Conservation (phyloP, 2,797 vertebrate species). For the Scleropages formosus region DNA sequence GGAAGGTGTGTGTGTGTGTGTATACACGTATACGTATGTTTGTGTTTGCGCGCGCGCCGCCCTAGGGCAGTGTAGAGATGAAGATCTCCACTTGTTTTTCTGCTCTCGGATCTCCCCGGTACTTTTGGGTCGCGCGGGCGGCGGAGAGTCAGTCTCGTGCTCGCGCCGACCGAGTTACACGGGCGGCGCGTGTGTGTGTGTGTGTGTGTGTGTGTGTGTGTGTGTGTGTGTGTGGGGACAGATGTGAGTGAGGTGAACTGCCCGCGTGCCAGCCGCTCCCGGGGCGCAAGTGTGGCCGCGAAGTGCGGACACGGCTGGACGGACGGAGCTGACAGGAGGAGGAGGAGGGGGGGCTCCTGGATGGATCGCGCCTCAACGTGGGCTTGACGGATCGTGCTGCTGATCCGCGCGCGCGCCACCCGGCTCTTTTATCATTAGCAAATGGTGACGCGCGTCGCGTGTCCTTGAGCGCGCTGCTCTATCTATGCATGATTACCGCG, state of each 20-base stretch:
- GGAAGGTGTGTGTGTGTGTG: conserved; percentile 67
- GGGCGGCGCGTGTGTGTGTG: too few species aligned
- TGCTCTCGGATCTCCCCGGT: conserved; percentile 41
- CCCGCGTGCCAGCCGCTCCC: conserved; percentile 44
- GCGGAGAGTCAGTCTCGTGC: conserved; percentile 53
- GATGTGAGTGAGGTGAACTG: conserved; percentile 56
- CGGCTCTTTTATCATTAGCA: conserved; percentile 16
- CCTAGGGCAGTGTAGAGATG: conserved; percentile 50
- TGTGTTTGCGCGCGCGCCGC: conserved; percentile 70
- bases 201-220: too few species aligned
- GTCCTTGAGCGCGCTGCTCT: conserved; percentile 25
- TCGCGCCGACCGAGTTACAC: too few species aligned
- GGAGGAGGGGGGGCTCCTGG: too few species aligned
- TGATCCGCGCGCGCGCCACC: conserved; percentile 53
- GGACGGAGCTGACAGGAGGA: too few species aligned
- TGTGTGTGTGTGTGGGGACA: too few species aligned
- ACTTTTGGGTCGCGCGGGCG: conserved; percentile 49
- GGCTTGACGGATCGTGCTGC: conserved; percentile 46
- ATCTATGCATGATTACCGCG: conserved; percentile 36
- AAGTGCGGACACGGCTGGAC: too few species aligned
- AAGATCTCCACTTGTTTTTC: conserved; percentile 33
- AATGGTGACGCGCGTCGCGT: conserved; percentile 30
- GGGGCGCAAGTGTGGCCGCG: conserved; percentile 27
- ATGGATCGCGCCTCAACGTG: too few species aligned
- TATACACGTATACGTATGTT: conserved; percentile 65